Percentiles rank a stretch among this genome's conserved stretches.
Evolutionary conservation across 1,140 invertebrate genomes (phyloP).

Genomic region (Asobara japonica): DNA sequence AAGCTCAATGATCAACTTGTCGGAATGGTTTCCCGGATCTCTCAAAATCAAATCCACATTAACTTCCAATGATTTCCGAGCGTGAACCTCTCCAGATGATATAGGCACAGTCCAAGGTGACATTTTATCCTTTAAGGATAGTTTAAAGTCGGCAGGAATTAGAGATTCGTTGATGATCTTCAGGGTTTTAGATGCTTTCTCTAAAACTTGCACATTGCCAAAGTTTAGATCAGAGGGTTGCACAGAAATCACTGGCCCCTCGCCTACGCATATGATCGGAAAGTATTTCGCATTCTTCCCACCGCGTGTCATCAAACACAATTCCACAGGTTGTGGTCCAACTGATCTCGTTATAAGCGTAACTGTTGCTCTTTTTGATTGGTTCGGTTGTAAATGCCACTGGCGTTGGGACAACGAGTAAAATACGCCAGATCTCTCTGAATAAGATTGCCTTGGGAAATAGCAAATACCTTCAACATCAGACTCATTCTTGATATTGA

Average conservation of each 20-base stretch:
- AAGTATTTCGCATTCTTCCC: conserved; percentile 30
- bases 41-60: conserved; percentile 48
- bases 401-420: conserved; percentile 48
- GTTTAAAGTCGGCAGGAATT: conserved; percentile 54
- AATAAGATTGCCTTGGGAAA: conserved; percentile 46
- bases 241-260: conserved; percentile 61
- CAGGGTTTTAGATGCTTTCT: conserved; percentile 44
- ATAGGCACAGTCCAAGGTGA: conserved; percentile 41
- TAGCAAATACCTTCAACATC: conserved; percentile 54
- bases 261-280: conserved; percentile 57
- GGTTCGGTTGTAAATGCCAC: conserved; percentile 46
- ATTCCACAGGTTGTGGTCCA: conserved; percentile 41
- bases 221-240: conserved; percentile 54
- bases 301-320: conserved; percentile 53
- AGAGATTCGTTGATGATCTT: conserved; percentile 63
- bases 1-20: conserved; percentile 49
- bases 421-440: conserved; percentile 26
- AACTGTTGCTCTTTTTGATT: conserved; percentile 41
- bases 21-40: conserved; percentile 52
- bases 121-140: conserved; percentile 48
- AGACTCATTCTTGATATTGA: conserved; percentile 50
- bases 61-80: conserved; percentile 44
- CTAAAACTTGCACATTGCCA: conserved; percentile 53
- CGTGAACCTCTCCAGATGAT: conserved; percentile 36
- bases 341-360: conserved; percentile 47